A percentile compares a stretch with the other conserved stretches of the same genome.
Evolutionary conservation across 2,113 vertebrate species (phyloP).

Genomic region (Oncorhynchus kisutch): DNA sequence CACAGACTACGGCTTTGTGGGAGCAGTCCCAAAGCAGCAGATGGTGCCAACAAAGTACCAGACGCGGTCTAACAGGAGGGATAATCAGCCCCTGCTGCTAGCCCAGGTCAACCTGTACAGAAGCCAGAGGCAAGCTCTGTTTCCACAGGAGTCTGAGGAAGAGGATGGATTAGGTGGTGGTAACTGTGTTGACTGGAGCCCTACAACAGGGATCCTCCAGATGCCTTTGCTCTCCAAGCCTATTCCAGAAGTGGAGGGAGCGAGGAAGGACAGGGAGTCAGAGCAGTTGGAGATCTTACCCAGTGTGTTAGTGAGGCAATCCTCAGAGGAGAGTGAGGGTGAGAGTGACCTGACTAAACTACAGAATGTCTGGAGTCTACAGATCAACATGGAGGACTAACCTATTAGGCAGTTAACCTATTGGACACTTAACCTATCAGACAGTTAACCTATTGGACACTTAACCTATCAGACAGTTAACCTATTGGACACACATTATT

Average conservation of each 20-base stretch:
- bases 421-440: too few relatives aligned
- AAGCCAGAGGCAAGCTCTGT: neutral
- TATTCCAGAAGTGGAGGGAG: neutral
- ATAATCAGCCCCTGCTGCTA: neutral
- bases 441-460: too few relatives aligned
- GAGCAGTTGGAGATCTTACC: neutral
- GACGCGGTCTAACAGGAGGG: neutral
- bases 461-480: neutral
- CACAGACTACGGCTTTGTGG: neutral
- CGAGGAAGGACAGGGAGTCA: neutral
- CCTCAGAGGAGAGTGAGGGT: neutral
- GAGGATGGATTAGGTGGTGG: neutral
- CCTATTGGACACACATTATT: neutral
- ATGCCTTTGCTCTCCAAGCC: neutral
- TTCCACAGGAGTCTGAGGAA: neutral
- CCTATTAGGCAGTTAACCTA: neutral
- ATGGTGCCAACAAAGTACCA: neutral
- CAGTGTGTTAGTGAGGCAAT: constrained; percentile 4
- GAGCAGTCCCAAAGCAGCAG: neutral
- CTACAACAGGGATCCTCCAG: neutral
- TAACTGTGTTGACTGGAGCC: constrained; percentile 8
- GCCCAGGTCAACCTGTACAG: neutral
- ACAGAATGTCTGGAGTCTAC: neutral
- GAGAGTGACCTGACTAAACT: constrained; percentile 1
- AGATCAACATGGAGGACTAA: neutral